Conservation (phyloP, 2,888 invertebrate genomes). For the Parthenolecanium corni region DNA sequence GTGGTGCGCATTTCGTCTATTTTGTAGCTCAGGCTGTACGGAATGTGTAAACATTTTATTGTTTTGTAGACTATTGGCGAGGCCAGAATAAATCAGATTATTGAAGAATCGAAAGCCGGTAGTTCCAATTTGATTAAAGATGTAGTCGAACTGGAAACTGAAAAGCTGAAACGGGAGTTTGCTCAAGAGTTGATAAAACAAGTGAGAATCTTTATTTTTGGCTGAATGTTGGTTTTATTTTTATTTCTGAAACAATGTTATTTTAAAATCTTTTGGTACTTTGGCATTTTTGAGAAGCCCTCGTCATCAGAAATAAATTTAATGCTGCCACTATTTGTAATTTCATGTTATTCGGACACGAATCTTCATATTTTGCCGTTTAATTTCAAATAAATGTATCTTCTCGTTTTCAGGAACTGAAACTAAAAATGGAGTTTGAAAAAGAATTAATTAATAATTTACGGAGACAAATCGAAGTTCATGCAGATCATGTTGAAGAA, state of each 20-base stretch:
- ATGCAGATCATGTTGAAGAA: conserved; percentile 66
- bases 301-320: neutral
- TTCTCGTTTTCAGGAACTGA: conserved; percentile 48
- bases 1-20: too few relatives aligned
- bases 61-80: conserved; percentile 46
- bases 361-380: conserved; percentile 1
- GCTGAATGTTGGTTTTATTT: neutral
- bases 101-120: conserved; percentile 51
- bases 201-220: conserved; percentile 42
- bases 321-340: neutral
- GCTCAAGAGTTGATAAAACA: conserved; percentile 59
- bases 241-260: too few relatives aligned
- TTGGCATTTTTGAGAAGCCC: neutral
- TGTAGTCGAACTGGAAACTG: conserved; percentile 53
- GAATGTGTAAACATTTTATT: neutral
- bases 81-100: conserved; percentile 50
- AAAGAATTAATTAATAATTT: conserved; percentile 62
- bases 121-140: conserved; percentile 43
- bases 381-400: too few relatives aligned
- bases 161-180: conserved; percentile 53
- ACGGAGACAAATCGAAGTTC: conserved; percentile 73
- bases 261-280: neutral
- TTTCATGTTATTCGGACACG: neutral
- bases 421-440: conserved; percentile 55
- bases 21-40: too few relatives aligned